Evolutionary conservation across 2,113 vertebrate genomes (phyloP).

Genomic region (Meriones unguiculatus): DNA sequence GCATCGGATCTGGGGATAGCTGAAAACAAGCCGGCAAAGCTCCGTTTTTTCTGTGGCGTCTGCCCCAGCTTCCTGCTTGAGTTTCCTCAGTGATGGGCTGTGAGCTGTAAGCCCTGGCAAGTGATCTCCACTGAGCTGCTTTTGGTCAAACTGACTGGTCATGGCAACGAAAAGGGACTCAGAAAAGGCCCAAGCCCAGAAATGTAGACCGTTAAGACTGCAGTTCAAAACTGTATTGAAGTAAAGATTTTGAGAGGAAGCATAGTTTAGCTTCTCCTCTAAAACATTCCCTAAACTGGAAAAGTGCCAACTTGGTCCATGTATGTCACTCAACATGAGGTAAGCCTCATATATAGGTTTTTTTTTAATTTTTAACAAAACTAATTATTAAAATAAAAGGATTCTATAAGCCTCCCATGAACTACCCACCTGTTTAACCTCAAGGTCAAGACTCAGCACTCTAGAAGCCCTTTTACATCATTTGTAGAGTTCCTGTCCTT

Average conservation of each 20-base stretch:
- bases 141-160: neutral
- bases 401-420: neutral
- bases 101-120: no score
- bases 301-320: neutral
- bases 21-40: neutral
- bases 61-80: neutral
- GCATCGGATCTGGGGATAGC: neutral
- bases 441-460: neutral
- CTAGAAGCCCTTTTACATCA: neutral
- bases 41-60: neutral
- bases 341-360: neutral
- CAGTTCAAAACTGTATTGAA: neutral
- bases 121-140: no score
- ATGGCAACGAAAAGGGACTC: neutral
- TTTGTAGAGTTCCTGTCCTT: neutral
- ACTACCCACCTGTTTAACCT: neutral
- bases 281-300: neutral
- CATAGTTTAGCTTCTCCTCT: neutral
- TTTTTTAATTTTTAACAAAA: neutral
- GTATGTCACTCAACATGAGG: neutral
- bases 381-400: neutral
- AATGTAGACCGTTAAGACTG: neutral
- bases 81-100: neutral
- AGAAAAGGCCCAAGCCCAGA: neutral
- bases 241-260: neutral